Evolutionary conservation across 1,140 invertebrate species (phyloP).

Genomic region (Dolichoris vasculosae): DNA sequence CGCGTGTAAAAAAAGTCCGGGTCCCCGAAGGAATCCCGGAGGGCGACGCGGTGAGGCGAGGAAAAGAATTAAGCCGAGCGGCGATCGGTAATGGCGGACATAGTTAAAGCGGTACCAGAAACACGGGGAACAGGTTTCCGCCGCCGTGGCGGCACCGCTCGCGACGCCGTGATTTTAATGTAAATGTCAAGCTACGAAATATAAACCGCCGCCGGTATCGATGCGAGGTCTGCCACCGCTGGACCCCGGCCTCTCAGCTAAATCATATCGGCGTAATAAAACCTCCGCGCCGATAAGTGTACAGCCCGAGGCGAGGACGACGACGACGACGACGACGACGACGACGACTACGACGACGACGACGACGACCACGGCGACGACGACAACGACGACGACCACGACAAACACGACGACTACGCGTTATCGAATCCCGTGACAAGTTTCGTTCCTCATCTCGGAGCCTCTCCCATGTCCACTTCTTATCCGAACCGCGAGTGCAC

Average conservation of each 20-base stretch:
- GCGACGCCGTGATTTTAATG: conserved; percentile 48
- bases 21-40: background rate
- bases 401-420: too few species aligned
- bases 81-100: background rate
- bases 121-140: conserved; percentile 23
- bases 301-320: background rate
- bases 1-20: background rate
- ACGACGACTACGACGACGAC: too few species aligned
- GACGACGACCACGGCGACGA: too few species aligned
- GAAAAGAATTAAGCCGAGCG: background rate
- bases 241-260: background rate
- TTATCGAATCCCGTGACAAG: background rate
- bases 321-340: too few species aligned
- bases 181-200: conserved; percentile 58
- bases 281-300: conserved; percentile 21
- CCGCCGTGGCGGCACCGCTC: background rate
- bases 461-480: background rate
- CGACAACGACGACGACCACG: too few species aligned
- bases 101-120: conserved; percentile 9
- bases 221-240: background rate
- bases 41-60: background rate
- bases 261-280: conserved; percentile 35
- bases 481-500: background rate
- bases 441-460: background rate
- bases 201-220: conserved; percentile 45